phyloP scores from a whole-genome alignment of 2,888 invertebrate species.

The Dioctria rufipes region DNA sequence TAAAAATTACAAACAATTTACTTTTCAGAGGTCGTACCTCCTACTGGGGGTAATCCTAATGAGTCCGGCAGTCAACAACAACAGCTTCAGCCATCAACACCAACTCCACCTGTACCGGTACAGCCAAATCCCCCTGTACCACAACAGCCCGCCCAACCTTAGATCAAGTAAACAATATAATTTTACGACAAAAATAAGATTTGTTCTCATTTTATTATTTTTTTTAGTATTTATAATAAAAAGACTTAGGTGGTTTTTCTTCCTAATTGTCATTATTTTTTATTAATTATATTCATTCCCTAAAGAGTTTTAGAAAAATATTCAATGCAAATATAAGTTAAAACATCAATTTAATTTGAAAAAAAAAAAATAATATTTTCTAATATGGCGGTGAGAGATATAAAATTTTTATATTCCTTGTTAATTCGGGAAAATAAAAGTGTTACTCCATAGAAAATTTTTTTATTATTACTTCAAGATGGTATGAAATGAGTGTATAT shows the following conservation, averaged over 20 bases:
- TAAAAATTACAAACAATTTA: background rate
- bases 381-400: too few species aligned
- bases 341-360: too few species aligned
- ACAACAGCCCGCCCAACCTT: constrained; percentile 13
- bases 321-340: too few species aligned
- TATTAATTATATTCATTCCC: too few species aligned
- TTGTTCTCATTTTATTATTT: constrained; percentile 42
- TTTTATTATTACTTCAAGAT: too few species aligned
- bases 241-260: background rate
- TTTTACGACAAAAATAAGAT: background rate
- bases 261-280: background rate
- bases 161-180: background rate
- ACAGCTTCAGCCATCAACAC: constrained; percentile 23
- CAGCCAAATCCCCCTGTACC: constrained; percentile 49
- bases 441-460: too few species aligned
- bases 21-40: constrained; percentile 1
- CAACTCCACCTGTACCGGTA: constrained; percentile 44
- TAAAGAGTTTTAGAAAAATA: too few species aligned
- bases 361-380: too few species aligned
- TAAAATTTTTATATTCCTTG: too few species aligned
- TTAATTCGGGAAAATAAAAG: too few species aligned
- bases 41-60: background rate
- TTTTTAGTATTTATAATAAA: constrained; percentile 35
- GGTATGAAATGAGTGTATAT: too few species aligned
- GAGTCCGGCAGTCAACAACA: constrained; percentile 11